Percentiles rank a stretch among this genome's conserved stretches.
These are phyloP conservation scores for Sebastes jordani DNA, from an alignment of 2,797 vertebrate species.

Conservation along the genomic window DNA sequence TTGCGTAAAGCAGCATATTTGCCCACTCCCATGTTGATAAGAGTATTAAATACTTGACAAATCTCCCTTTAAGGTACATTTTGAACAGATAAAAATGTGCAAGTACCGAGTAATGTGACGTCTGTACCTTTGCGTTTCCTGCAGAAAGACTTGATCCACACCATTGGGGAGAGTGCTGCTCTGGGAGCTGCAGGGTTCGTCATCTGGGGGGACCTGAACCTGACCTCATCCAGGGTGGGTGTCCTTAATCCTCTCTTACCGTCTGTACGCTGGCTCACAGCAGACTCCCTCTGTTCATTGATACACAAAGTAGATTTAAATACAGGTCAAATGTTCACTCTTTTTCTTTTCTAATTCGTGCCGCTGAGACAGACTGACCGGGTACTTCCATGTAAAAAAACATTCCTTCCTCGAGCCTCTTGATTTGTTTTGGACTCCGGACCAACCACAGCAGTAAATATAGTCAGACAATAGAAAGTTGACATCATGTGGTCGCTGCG, in stretches of 20 bases:
- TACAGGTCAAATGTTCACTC: background rate
- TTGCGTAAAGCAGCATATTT: too few species aligned
- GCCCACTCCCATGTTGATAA: too few species aligned
- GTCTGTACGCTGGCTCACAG: background rate
- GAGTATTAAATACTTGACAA: too few species aligned
- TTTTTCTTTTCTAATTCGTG: background rate
- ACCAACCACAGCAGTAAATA: conserved; percentile 9
- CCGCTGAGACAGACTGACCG: background rate
- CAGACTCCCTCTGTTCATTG: background rate
- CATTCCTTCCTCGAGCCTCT: background rate
- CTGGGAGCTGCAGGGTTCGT: conserved; percentile 85
- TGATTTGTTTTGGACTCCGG: background rate
- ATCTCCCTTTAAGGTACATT: too few species aligned
- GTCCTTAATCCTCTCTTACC: background rate
- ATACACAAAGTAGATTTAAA: background rate
- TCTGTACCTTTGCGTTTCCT: conserved; percentile 30
- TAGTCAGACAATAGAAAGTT: conserved; percentile 29
- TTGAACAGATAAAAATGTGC: too few species aligned
- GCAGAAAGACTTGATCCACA: conserved; percentile 85
- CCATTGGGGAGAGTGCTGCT: conserved; percentile 84
- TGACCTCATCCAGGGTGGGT: conserved; percentile 83
- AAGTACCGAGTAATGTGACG: background rate
- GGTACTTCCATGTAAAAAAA: background rate
- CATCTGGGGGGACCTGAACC: conserved; percentile 86
- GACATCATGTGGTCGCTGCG: conserved; percentile 23